phyloP scores from a whole-genome alignment of 2,797 vertebrate species.

The Myripristis murdjan region DNA sequence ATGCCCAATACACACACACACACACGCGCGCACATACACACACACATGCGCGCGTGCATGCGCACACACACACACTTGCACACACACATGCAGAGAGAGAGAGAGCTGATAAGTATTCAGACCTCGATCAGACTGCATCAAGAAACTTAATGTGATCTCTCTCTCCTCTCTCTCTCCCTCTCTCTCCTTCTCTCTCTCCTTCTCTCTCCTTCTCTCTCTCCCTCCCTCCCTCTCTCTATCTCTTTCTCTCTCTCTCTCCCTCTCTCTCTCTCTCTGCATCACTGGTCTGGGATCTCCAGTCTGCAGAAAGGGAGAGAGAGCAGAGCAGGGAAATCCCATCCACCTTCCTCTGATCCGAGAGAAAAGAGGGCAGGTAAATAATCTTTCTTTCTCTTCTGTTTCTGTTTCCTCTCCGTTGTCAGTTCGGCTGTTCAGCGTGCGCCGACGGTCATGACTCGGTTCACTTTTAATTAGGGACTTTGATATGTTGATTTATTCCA shows the following conservation, averaged over 20 bases:
- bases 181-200: background rate
- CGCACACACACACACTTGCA: no score
- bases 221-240: background rate
- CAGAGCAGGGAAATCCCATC: conserved; percentile 35
- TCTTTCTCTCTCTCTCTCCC: background rate
- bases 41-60: no score
- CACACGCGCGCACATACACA: background rate
- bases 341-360: conserved; percentile 11
- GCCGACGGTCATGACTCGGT: background rate
- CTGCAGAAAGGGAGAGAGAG: conserved; percentile 28
- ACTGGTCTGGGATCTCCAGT: conserved; percentile 48
- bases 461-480: background rate
- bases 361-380: conserved; percentile 44
- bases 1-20: conserved; percentile 1
- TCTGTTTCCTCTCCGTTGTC: background rate
- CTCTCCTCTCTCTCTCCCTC: background rate
- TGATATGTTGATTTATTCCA: background rate
- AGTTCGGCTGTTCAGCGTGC: no score
- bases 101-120: conserved; percentile 78
- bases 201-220: background rate
- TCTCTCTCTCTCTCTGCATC: conserved; percentile 39
- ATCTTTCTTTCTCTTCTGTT: background rate
- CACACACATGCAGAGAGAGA: no score
- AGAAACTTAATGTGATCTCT: conserved; percentile 29
- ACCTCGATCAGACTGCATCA: conserved; percentile 76